Evolutionary conservation across 2,113 vertebrate genomes (phyloP).

Genomic region (Sisor rabdophorus): DNA sequence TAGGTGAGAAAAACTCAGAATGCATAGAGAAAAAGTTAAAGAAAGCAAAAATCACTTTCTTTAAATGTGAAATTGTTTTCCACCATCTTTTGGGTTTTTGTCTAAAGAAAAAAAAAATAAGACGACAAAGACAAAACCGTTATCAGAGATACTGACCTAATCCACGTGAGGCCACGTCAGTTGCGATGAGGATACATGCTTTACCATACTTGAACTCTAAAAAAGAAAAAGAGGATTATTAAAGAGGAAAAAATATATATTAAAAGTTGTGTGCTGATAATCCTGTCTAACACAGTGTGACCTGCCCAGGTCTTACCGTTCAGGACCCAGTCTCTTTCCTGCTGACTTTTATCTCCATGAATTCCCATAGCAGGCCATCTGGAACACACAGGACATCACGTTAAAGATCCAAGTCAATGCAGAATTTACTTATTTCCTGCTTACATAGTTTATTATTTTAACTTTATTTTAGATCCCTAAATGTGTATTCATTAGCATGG

Average conservation of each 20-base stretch:
- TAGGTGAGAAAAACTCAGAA: constrained; percentile 99
- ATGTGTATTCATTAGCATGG: no score
- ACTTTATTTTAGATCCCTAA: no score
- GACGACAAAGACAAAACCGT: constrained; percentile 50
- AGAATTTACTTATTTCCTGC: background rate
- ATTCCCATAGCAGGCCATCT: constrained; percentile 99
- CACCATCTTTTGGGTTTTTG: constrained; percentile 24
- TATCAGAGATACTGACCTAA: constrained; percentile 87
- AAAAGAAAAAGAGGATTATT: constrained; percentile 39
- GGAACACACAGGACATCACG: constrained; percentile 27
- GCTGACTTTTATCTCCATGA: constrained; percentile 97
- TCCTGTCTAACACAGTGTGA: background rate
- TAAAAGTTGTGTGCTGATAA: no score
- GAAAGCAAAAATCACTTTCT: constrained; percentile 99
- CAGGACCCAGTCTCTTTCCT: constrained; percentile 97
- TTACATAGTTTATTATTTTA: no score
- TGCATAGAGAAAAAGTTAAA: constrained; percentile 98
- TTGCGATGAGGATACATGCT: constrained; percentile 97
- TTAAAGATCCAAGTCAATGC: background rate
- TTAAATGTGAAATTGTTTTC: constrained; percentile 72
- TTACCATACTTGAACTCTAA: constrained; percentile 97
- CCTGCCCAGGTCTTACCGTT: constrained; percentile 76
- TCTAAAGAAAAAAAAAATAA: constrained; percentile 38
- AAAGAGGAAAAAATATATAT: no score
- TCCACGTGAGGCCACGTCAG: constrained; percentile 96